Base-by-base conservation (phyloP, 2,888 invertebrate species). In the Anticlea derivata region DNA sequence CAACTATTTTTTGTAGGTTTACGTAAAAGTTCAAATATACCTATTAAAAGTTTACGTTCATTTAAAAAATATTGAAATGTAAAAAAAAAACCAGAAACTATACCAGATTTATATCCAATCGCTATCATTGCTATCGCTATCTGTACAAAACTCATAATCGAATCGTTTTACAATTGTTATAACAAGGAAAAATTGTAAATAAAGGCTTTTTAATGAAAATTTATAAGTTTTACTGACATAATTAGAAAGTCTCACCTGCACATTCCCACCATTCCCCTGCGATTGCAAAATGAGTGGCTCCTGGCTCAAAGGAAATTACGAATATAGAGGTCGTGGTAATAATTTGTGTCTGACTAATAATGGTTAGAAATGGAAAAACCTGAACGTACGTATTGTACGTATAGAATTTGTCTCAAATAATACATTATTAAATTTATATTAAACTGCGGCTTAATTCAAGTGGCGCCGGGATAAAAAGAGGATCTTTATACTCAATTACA, bases 231-330 rank as follows among this genome's bases (percentile, higher is more conserved):
- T n/a, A 26, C 7, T 26, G 12, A 17, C 5, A 22, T 7, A 41
- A 30, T 24, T 31, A 37, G 3, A 37, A 27, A 17, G 20, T n/a
- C n/a, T 11, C 66, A 62, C 44, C 37, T 66, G 66, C 17, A 7
- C 0, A 8, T 61, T 66, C 65, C 26, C 66, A 63, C 47, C 34
- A 50, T 26, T 35, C 51, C 33, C 35, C 8, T 38, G 22, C 39
- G 35, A 44, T 56, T 40, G 38, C 41, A 58, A 58, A 58, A 58
- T 51, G 45, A 49, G 27, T 54, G 47, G 46, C 34, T 30, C 46
- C 30, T 54, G 47, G 46, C 34, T 30, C 5, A 20, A 39, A 39
- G 50, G 40, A 54, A 55, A 52, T 52, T 51, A 40, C 38, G 33
- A 49, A 26, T 17, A 33, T 39, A 17, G 7, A 5, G 10, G 13